A percentile compares a stretch with the other conserved stretches of the same genome.
phyloP scores from a whole-genome alignment of 2,888 invertebrate genomes.

The Phymatocera aterrima region DNA sequence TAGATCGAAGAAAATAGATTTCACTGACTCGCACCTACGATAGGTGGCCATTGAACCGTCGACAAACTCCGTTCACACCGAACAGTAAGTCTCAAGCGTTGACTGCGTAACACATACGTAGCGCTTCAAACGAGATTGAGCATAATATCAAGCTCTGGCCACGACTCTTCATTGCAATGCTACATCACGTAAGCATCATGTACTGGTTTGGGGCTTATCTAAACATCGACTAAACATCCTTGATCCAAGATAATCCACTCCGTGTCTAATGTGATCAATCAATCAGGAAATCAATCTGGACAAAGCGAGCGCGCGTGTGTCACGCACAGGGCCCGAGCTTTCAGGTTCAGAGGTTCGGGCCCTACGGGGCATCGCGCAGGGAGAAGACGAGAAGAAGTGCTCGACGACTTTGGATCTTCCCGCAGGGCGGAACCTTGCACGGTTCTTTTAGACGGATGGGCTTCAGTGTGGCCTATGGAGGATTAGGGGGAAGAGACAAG shows the following conservation, averaged over 20 bases:
- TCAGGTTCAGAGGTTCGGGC: conserved; percentile 23
- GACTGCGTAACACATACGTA: conserved; percentile 24
- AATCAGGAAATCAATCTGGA: conserved; percentile 48
- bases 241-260: conserved; percentile 49
- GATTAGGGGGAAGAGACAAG: conserved; percentile 28
- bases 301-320: conserved; percentile 39
- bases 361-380: conserved; percentile 1
- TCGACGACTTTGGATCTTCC: conserved; percentile 1
- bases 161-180: conserved; percentile 14
- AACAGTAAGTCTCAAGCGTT: conserved; percentile 1
- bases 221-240: conserved; percentile 48
- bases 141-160: conserved; percentile 13
- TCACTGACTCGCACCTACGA: conserved; percentile 9
- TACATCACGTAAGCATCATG: conserved; percentile 14
- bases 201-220: conserved; percentile 43
- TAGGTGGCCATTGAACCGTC: conserved; percentile 14
- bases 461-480: conserved; percentile 28
- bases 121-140: conserved; percentile 7
- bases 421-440: neutral
- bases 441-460: conserved; percentile 34
- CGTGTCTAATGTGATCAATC: conserved; percentile 49
- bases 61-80: conserved; percentile 6
- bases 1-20: conserved; percentile 32
- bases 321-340: conserved; percentile 33
- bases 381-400: conserved; percentile 18